Percentiles rank a stretch among this genome's conserved stretches.
Evolutionary conservation across 2,797 vertebrate species (phyloP).

Genomic region (Gastrophryne carolinensis): DNA sequence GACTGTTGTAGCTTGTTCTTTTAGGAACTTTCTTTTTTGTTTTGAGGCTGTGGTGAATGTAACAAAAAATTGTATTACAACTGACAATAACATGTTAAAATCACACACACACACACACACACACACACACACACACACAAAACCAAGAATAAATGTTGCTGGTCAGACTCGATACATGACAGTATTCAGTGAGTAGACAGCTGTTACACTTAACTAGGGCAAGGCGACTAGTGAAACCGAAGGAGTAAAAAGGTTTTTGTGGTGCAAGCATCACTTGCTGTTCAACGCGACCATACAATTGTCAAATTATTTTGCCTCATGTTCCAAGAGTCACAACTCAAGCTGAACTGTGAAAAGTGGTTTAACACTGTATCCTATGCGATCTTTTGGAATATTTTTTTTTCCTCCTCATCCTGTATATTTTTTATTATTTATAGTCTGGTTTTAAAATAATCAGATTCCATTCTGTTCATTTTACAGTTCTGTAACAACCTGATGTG

Average conservation of each 20-base stretch:
- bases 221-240: constrained; percentile 70
- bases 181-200: constrained; percentile 76
- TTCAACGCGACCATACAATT: constrained; percentile 70
- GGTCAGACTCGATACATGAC: constrained; percentile 83
- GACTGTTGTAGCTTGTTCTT: constrained; percentile 86
- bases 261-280: constrained; percentile 69
- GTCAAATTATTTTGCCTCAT: constrained; percentile 90
- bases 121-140: too few relatives aligned
- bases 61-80: constrained; percentile 74
- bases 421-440: constrained; percentile 97
- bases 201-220: constrained; percentile 78
- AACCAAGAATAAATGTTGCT: constrained; percentile 70
- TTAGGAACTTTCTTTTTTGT: constrained; percentile 87
- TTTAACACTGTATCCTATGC: constrained; percentile 99
- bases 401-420: constrained; percentile 49
- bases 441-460: constrained; percentile 98
- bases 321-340: constrained; percentile 96
- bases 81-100: constrained; percentile 73
- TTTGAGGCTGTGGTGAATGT: constrained; percentile 85
- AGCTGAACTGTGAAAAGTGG: constrained; percentile 99
- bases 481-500: constrained; percentile 98
- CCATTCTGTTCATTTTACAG: constrained; percentile 94
- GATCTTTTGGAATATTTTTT: constrained; percentile 77
- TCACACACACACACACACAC: too few relatives aligned
- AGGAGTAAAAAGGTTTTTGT: constrained; percentile 69